A percentile compares a stretch with the other conserved stretches of the same genome.
Conservation (phyloP, 2,888 invertebrate genomes). For the Diaperis boleti region DNA sequence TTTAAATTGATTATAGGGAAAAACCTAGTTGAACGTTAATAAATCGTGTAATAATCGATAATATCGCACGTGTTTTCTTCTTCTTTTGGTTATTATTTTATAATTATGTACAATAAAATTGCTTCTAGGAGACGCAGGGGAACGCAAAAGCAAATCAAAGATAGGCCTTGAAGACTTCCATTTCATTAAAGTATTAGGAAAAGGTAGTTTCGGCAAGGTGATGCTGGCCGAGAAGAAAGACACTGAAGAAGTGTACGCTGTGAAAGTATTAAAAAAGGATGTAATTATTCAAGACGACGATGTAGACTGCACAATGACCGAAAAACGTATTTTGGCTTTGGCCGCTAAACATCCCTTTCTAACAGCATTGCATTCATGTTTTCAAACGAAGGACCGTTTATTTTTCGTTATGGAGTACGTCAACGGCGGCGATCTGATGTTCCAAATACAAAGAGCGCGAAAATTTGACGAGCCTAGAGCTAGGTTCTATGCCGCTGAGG, state of each 20-base stretch:
- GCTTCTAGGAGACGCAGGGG: slow-evolving; percentile 37
- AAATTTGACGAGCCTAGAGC: slow-evolving; percentile 98
- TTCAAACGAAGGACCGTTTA: slow-evolving; percentile 89
- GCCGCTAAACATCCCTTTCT: slow-evolving; percentile 99
- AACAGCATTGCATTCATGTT: slow-evolving; percentile 96
- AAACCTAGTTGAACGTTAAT: too few relatives aligned
- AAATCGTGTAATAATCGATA: too few relatives aligned
- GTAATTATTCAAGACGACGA: slow-evolving; percentile 99
- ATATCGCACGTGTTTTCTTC: too few relatives aligned
- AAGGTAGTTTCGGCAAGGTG: slow-evolving; percentile 99
- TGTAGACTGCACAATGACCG: slow-evolving; percentile 99
- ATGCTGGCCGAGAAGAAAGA: slow-evolving; percentile 96
- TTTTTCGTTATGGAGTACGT: slow-evolving; percentile 99
- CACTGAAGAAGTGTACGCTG: slow-evolving; percentile 91
- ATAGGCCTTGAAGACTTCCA: slow-evolving; percentile 89
- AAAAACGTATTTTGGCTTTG: slow-evolving; percentile 95
- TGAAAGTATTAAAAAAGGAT: slow-evolving; percentile 95
- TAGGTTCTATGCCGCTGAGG: slow-evolving; percentile 98
- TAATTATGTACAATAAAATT: too few relatives aligned
- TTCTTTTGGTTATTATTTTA: too few relatives aligned
- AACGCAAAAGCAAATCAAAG: slow-evolving; percentile 65
- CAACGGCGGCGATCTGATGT: slow-evolving; percentile 98
- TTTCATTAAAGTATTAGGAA: slow-evolving; percentile 98
- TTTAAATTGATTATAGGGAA: too few relatives aligned
- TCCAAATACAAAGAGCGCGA: slow-evolving; percentile 98